A percentile compares a stretch with the other conserved stretches of the same genome.
Conservation (phyloP, 1,140 invertebrate genomes). For the Antheraea pernyi region DNA sequence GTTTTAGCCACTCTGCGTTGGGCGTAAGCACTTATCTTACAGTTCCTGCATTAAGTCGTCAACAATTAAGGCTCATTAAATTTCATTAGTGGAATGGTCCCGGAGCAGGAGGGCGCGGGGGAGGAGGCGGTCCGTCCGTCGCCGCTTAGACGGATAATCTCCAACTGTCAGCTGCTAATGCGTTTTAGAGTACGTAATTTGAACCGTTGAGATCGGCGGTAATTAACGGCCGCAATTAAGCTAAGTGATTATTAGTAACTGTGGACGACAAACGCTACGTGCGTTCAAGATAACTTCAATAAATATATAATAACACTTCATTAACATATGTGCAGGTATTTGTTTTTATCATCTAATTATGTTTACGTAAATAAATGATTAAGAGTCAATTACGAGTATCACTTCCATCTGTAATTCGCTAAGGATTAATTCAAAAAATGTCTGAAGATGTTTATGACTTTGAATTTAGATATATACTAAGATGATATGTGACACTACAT, state of each 20-base stretch:
- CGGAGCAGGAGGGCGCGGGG: conserved; percentile 27
- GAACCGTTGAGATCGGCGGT: conserved; percentile 75
- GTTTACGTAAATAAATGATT: not conserved
- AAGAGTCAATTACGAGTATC: no score
- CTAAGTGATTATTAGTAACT: conserved; percentile 66
- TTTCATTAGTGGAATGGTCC: conserved; percentile 71
- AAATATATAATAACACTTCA: not conserved
- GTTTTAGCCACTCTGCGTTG: conserved; percentile 37
- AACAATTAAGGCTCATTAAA: conserved; percentile 77
- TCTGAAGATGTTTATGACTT: not conserved
- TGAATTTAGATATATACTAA: conserved; percentile 13
- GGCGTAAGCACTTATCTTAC: conserved; percentile 51
- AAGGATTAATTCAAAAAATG: not conserved
- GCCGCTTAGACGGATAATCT: conserved; percentile 76
- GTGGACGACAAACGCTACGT: conserved; percentile 28
- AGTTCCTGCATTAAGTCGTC: conserved; percentile 75
- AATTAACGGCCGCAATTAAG: conserved; percentile 77
- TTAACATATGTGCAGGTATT: not conserved
- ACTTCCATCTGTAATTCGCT: no score
- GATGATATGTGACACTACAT: not conserved
- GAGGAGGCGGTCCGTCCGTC: conserved; percentile 43
- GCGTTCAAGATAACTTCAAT: conserved; percentile 8
- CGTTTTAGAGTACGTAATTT: conserved; percentile 79
- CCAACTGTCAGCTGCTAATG: conserved; percentile 76
- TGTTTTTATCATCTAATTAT: not conserved